These are phyloP conservation scores for Rhagonycha lutea DNA, from an alignment of 2,888 invertebrate species.

Conservation along the genomic window DNA sequence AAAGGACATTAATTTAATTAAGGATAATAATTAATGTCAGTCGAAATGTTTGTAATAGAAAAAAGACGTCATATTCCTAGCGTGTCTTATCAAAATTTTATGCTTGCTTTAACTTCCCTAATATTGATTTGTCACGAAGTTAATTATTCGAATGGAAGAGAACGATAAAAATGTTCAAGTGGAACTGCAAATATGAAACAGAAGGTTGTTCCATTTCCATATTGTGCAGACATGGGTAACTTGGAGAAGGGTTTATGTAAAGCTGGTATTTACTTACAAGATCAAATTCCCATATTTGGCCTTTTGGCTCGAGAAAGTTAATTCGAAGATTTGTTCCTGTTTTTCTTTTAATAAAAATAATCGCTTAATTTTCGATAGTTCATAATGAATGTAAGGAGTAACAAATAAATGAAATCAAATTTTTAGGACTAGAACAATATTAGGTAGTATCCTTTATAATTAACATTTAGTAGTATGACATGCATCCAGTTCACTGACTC, in stretches of 20 bases:
- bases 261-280: neutral
- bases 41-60: neutral
- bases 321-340: neutral
- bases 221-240: neutral
- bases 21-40: neutral
- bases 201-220: neutral
- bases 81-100: neutral
- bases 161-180: neutral
- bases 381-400: neutral
- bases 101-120: neutral
- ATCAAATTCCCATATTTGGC: neutral
- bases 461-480: slow-evolving; percentile 25
- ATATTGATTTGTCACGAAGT: neutral
- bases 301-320: neutral
- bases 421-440: neutral
- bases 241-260: neutral
- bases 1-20: neutral
- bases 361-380: neutral
- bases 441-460: slow-evolving; percentile 5
- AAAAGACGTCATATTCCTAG: neutral
- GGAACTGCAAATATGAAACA: neutral
- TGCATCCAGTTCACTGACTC: slow-evolving; percentile 31
- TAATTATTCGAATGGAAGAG: neutral
- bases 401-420: neutral
- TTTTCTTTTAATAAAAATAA: neutral